Evolutionary conservation across 2,113 vertebrate genomes (phyloP).

Genomic region (Plectropomus leopardus): DNA sequence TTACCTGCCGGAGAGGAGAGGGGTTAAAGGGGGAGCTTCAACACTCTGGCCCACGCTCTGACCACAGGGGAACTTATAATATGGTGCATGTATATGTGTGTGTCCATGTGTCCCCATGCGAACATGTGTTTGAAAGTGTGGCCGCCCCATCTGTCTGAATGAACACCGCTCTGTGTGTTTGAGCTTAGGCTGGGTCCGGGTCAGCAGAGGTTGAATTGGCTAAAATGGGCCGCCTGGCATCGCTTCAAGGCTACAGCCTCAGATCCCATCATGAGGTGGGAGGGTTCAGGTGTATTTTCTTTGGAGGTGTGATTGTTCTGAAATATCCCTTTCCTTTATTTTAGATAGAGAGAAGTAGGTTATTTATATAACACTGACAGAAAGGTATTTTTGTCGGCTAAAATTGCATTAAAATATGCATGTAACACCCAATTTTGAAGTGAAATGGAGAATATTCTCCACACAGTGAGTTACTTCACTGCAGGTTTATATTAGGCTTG

Average conservation of each 20-base stretch:
- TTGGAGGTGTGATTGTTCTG: conserved; percentile 35
- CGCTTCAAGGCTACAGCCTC: conserved; percentile 29
- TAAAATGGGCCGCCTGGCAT: conserved; percentile 31
- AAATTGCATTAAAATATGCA: conserved; percentile 13
- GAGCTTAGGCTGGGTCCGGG: conserved; percentile 16
- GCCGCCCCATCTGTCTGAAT: conserved; percentile 61
- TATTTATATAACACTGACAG: conserved; percentile 40
- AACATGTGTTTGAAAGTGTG: conserved; percentile 12
- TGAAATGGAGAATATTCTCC: not conserved
- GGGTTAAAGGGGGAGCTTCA: conserved; percentile 33
- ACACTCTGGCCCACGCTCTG: conserved; percentile 21
- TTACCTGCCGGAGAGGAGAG: conserved; percentile 49
- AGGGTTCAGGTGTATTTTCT: conserved; percentile 31
- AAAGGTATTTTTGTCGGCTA: conserved; percentile 10
- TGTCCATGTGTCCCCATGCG: conserved; percentile 7
- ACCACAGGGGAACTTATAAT: conserved; percentile 31
- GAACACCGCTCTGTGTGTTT: conserved; percentile 51
- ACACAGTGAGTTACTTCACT: not conserved
- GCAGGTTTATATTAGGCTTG: conserved; percentile 10
- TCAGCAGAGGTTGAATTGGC: conserved; percentile 23
- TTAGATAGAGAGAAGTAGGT: conserved; percentile 4
- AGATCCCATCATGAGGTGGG: conserved; percentile 20
- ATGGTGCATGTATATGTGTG: conserved; percentile 21
- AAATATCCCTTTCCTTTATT: conserved; percentile 31
- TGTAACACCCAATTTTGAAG: conserved; percentile 10